Evolutionary conservation across 2,888 invertebrate species (phyloP).

Genomic region (Nephrocerus scutellatus): DNA sequence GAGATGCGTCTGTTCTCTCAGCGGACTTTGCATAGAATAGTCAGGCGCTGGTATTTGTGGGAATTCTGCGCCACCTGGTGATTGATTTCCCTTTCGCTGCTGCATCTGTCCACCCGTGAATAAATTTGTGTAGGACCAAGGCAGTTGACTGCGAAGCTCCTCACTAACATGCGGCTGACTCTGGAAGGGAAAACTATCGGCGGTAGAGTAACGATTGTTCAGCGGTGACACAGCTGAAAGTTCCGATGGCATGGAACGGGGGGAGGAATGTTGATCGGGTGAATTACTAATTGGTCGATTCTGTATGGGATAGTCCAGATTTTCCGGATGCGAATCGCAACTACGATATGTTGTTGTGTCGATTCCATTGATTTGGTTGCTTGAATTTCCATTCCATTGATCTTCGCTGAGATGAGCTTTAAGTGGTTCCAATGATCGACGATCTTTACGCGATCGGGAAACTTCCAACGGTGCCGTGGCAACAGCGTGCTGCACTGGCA

Average conservation of each 20-base stretch:
- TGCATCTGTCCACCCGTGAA: slow-evolving; percentile 23
- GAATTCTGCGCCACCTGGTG: slow-evolving; percentile 43
- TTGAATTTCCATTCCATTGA: slow-evolving; percentile 11
- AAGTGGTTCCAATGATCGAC: slow-evolving; percentile 17
- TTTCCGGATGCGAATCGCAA: slow-evolving; percentile 38
- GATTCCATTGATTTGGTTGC: slow-evolving; percentile 3
- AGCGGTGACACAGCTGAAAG: slow-evolving; percentile 35
- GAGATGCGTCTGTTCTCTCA: slow-evolving; percentile 37
- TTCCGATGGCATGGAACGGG: slow-evolving; percentile 20
- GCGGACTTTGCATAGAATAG: slow-evolving; percentile 50
- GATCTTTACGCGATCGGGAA: slow-evolving; percentile 12
- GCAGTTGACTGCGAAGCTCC: slow-evolving; percentile 54
- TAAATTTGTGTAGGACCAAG: slow-evolving; percentile 53
- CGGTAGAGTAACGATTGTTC: slow-evolving; percentile 37
- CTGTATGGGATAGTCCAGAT: slow-evolving; percentile 35
- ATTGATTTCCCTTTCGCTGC: slow-evolving; percentile 31
- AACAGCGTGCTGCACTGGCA: slow-evolving; percentile 19
- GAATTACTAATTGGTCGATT: slow-evolving; percentile 18
- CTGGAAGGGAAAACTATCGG: slow-evolving; percentile 26
- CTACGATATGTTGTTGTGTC: slow-evolving; percentile 34
- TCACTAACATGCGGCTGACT: slow-evolving; percentile 36
- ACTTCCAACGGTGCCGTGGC: too few species aligned
- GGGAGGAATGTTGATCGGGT: slow-evolving; percentile 18
- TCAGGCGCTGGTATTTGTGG: slow-evolving; percentile 58
- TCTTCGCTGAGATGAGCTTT: slow-evolving; percentile 6